These are phyloP conservation scores for Caenorhabditis drosophilae DNA, from an alignment of 2,888 invertebrate species.

Conservation along the genomic window DNA sequence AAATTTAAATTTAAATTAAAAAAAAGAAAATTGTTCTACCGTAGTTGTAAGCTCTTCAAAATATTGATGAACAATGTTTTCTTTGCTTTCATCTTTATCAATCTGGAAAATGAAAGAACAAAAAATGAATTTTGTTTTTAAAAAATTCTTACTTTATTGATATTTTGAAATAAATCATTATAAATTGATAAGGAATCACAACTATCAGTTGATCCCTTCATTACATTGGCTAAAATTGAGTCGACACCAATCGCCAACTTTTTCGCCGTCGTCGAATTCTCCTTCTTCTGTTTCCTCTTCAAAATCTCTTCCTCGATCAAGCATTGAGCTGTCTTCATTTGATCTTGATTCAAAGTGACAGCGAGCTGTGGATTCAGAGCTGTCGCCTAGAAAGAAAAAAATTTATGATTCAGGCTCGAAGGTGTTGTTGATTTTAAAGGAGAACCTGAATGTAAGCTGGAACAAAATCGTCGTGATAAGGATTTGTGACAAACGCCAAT, in stretches of 20 bases:
- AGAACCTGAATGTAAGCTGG: conserved; percentile 36
- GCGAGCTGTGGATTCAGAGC: conserved; percentile 62
- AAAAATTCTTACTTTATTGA: no score
- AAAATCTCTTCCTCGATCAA: conserved; percentile 45
- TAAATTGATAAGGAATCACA: conserved; percentile 16
- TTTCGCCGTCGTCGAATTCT: conserved; percentile 28
- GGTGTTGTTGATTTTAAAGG: no score
- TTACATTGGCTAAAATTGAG: conserved; percentile 55
- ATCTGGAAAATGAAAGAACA: no score
- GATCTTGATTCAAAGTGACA: conserved; percentile 47
- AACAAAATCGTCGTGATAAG: conserved; percentile 41
- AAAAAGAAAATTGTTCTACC: not conserved
- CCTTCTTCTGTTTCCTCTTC: conserved; percentile 3
- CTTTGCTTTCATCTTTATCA: conserved; percentile 12
- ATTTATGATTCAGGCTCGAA: no score
- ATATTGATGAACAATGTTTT: conserved; percentile 37
- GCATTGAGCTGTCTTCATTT: conserved; percentile 46
- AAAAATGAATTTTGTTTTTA: no score
- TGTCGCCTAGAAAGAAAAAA: no score
- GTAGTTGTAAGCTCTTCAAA: conserved; percentile 41
- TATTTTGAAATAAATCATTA: conserved; percentile 27
- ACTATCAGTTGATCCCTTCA: conserved; percentile 24
- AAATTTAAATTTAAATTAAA: conserved; percentile 4
- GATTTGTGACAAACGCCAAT: conserved; percentile 39
- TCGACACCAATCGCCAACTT: conserved; percentile 51